These are phyloP conservation scores for Cataglyphis rosenhaueri DNA, from an alignment of 2,888 invertebrate genomes.

Conservation along the genomic window DNA sequence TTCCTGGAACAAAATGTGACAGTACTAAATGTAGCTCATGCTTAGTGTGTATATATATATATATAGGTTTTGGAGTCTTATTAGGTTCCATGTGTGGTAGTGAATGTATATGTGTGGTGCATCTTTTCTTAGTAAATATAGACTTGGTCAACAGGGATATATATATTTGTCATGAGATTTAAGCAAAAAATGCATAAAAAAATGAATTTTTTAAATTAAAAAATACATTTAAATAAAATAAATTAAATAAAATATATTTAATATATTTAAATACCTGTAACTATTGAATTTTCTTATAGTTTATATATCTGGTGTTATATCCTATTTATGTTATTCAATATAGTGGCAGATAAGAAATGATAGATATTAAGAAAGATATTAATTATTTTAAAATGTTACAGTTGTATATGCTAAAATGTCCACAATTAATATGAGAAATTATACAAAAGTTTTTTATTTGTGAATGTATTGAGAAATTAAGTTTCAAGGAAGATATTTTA, in stretches of 20 bases:
- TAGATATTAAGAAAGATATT: not conserved
- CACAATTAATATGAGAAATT: not conserved
- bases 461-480: not conserved
- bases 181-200: conserved; percentile 40
- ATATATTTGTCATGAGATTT: conserved; percentile 23
- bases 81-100: conserved; percentile 62
- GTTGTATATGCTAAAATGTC: not conserved
- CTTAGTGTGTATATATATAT: conserved; percentile 22
- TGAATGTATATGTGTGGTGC: conserved; percentile 53
- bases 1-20: conserved; percentile 20
- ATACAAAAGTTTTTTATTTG: not conserved
- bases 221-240: not conserved
- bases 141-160: conserved; percentile 60
- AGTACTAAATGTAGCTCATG: conserved; percentile 49
- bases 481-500: not conserved
- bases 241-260: not conserved
- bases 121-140: conserved; percentile 69
- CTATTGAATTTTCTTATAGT: conserved; percentile 5
- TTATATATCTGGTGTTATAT: not conserved
- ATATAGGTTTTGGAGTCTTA: conserved; percentile 46
- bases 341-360: not conserved
- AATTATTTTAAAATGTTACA: conserved; percentile 14
- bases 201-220: conserved; percentile 35
- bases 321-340: not conserved
- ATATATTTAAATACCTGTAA: conserved; percentile 37